Evolutionary conservation across 2,888 invertebrate genomes (phyloP).

Genomic region (Drosophila nr. perissopoda): DNA sequence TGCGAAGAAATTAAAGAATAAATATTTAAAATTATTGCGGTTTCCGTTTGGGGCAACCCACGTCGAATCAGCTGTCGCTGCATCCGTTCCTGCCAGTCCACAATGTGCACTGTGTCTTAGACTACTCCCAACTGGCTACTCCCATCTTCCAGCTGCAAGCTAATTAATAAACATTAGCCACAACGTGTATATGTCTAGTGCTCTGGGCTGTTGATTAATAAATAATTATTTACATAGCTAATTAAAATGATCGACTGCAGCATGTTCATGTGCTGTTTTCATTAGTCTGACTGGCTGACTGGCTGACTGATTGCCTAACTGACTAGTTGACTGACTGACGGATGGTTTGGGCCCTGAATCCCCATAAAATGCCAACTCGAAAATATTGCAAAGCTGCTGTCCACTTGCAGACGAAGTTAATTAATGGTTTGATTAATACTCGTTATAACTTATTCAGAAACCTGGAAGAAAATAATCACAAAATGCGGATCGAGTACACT

Average conservation of each 20-base stretch:
- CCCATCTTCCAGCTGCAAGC: slow-evolving; percentile 6
- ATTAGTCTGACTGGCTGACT: slow-evolving; percentile 43
- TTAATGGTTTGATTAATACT: slow-evolving; percentile 52
- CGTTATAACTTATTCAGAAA: slow-evolving; percentile 47
- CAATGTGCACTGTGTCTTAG: background rate
- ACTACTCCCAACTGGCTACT: slow-evolving; percentile 2
- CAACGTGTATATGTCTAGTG: slow-evolving; percentile 19
- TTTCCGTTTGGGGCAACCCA: slow-evolving; percentile 55
- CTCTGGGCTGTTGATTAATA: slow-evolving; percentile 54
- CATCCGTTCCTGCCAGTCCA: slow-evolving; percentile 21
- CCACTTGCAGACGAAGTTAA: slow-evolving; percentile 45
- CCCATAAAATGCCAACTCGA: slow-evolving; percentile 29
- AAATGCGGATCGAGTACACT: background rate
- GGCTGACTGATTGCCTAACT: background rate
- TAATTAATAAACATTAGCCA: slow-evolving; percentile 65
- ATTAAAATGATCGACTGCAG: slow-evolving; percentile 62
- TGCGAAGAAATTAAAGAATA: slow-evolving; percentile 5
- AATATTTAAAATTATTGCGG: slow-evolving; percentile 57
- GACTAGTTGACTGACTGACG: slow-evolving; percentile 1
- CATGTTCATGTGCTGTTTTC: slow-evolving; percentile 71
- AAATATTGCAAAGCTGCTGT: slow-evolving; percentile 37
- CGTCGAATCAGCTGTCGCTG: slow-evolving; percentile 28
- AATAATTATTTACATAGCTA: slow-evolving; percentile 69
- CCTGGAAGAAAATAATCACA: slow-evolving; percentile 35
- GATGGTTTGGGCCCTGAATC: slow-evolving; percentile 24